A percentile compares a stretch with the other conserved stretches of the same genome.
Conservation (phyloP, 2,888 invertebrate species). For the Peribatodes rhomboidaria region DNA sequence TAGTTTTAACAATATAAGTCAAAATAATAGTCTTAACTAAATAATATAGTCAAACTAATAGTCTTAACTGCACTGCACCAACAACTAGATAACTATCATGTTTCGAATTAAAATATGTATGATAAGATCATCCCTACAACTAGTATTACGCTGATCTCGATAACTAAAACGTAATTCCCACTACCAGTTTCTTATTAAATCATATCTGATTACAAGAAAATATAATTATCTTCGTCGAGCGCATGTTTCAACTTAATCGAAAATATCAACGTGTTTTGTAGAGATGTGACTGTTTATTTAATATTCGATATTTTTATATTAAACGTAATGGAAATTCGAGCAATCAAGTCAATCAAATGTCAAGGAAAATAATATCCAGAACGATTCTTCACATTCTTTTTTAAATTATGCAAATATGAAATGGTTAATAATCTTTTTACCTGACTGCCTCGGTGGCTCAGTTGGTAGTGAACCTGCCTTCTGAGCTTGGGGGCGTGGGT, state of each 20-base stretch:
- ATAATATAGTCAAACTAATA: too few species aligned
- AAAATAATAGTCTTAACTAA: too few species aligned
- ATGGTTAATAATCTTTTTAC: too few species aligned
- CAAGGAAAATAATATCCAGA: too few species aligned
- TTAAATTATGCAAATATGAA: too few species aligned
- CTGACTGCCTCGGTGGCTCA: too few species aligned
- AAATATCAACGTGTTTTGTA: conserved; percentile 13
- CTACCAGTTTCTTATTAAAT: conserved; percentile 33
- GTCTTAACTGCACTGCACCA: too few species aligned
- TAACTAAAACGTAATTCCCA: conserved; percentile 22
- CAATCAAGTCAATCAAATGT: too few species aligned
- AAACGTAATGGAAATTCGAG: background rate
- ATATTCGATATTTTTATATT: background rate
- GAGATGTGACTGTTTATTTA: background rate
- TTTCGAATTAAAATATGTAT: conserved; percentile 21
- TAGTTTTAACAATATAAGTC: too few species aligned
- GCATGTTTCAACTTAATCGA: conserved; percentile 25
- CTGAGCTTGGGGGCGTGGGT: too few species aligned
- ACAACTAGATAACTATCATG: background rate
- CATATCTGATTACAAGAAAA: conserved; percentile 30
- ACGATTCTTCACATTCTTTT: too few species aligned
- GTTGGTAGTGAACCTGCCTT: too few species aligned
- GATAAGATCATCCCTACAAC: conserved; percentile 10
- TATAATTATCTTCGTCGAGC: conserved; percentile 23
- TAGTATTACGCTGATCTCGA: conserved; percentile 27